A percentile compares a stretch with the other conserved stretches of the same genome.
Conservation (phyloP, 2,113 vertebrate genomes). For the Panthera leo region DNA sequence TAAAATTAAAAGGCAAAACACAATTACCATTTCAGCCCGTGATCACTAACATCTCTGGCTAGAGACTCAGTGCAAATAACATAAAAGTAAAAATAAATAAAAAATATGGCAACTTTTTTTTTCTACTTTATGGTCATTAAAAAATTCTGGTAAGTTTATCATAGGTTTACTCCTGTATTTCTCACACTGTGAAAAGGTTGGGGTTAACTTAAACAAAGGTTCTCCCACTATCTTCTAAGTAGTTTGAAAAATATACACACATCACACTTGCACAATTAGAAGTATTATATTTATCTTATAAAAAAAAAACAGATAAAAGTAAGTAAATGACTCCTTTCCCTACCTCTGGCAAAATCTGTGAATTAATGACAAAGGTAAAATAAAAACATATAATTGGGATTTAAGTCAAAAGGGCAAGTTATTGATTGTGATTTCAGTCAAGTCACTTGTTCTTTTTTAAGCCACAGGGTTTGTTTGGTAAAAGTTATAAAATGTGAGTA, state of each 20-base stretch:
- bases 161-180: conserved; percentile 19
- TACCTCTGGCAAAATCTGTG: not conserved
- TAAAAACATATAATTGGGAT: not conserved
- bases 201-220: conserved; percentile 7
- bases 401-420: conserved; percentile 20
- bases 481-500: not conserved
- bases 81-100: not conserved
- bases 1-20: conserved; percentile 51
- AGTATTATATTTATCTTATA: conserved; percentile 26
- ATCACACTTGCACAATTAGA: not conserved
- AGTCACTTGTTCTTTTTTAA: conserved; percentile 26
- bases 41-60: not conserved
- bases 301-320: conserved; percentile 40
- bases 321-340: not conserved
- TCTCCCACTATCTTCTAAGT: not conserved
- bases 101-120: conserved; percentile 8
- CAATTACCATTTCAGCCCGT: not conserved
- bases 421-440: conserved; percentile 18
- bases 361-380: conserved; percentile 3
- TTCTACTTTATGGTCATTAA: not conserved
- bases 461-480: not conserved
- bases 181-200: not conserved
- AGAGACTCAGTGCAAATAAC: not conserved
- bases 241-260: not conserved
- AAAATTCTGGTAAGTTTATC: not conserved